These are phyloP conservation scores for Aphaenogaster rudis DNA, from an alignment of 1,140 invertebrate genomes.

Conservation along the genomic window DNA sequence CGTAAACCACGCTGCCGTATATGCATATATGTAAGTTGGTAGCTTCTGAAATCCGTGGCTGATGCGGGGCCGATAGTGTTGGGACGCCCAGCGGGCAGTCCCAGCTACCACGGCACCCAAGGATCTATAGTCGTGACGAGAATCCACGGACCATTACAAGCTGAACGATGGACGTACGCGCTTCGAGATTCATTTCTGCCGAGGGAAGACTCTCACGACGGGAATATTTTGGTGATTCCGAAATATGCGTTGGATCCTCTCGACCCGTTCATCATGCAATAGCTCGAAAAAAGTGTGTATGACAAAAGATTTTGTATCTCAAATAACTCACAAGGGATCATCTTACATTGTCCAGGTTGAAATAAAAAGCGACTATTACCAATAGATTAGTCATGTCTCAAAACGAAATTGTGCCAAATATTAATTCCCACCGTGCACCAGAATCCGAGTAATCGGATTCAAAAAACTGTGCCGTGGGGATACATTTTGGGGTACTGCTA, in stretches of 20 bases:
- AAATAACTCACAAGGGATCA: neutral
- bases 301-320: neutral
- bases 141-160: slow-evolving; percentile 77
- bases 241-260: neutral
- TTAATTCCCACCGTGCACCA: no score
- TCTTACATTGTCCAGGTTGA: no score
- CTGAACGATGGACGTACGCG: slow-evolving; percentile 64
- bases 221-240: slow-evolving; percentile 12
- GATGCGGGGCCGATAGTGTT: slow-evolving; percentile 84
- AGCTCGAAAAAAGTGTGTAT: neutral
- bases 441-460: no score
- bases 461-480: no score
- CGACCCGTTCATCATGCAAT: neutral
- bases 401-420: no score
- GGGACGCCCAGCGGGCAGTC: slow-evolving; percentile 83
- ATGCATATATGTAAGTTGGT: slow-evolving; percentile 82
- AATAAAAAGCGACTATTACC: no score
- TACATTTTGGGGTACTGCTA: no score
- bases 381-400: no score
- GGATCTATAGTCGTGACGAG: slow-evolving; percentile 82
- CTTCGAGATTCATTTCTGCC: slow-evolving; percentile 65
- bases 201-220: neutral
- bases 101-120: slow-evolving; percentile 80
- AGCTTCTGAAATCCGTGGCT: slow-evolving; percentile 86
- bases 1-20: slow-evolving; percentile 70